Evolutionary conservation across 1,140 invertebrate genomes (phyloP).

Genomic region (Pinna nobilis): DNA sequence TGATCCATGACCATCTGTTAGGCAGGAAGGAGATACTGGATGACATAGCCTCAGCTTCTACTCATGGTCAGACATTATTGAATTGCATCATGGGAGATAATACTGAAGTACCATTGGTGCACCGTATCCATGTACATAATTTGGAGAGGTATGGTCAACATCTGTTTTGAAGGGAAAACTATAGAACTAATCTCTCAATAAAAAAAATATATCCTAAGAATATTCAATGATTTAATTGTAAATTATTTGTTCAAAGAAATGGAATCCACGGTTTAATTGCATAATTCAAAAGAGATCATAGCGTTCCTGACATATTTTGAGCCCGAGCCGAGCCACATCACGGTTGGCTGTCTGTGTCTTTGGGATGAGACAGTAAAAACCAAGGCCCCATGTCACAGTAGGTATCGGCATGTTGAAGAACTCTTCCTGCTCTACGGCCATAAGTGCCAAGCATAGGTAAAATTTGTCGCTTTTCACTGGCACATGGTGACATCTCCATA

Average conservation of each 20-base stretch:
- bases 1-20: constrained; percentile 65
- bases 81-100: constrained; percentile 73
- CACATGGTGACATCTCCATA: too few relatives aligned
- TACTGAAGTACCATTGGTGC: constrained; percentile 65
- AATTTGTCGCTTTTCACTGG: too few relatives aligned
- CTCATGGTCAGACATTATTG: constrained; percentile 89
- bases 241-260: neutral
- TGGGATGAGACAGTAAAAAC: too few relatives aligned
- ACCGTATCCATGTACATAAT: constrained; percentile 88
- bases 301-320: neutral
- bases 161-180: too few relatives aligned
- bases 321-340: too few relatives aligned
- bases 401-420: too few relatives aligned
- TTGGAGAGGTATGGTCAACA: constrained; percentile 88
- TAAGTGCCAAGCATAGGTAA: too few relatives aligned
- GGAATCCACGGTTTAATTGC: neutral
- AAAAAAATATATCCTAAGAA: too few relatives aligned
- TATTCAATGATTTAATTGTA: neutral
- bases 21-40: constrained; percentile 82
- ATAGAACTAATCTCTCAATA: too few relatives aligned
- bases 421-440: too few relatives aligned
- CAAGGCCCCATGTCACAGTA: too few relatives aligned
- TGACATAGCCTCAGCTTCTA: constrained; percentile 86
- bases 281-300: neutral
- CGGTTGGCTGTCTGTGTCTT: too few relatives aligned